These are phyloP conservation scores for Smittia sp. DNA, from an alignment of 2,888 invertebrate species.

Conservation along the genomic window DNA sequence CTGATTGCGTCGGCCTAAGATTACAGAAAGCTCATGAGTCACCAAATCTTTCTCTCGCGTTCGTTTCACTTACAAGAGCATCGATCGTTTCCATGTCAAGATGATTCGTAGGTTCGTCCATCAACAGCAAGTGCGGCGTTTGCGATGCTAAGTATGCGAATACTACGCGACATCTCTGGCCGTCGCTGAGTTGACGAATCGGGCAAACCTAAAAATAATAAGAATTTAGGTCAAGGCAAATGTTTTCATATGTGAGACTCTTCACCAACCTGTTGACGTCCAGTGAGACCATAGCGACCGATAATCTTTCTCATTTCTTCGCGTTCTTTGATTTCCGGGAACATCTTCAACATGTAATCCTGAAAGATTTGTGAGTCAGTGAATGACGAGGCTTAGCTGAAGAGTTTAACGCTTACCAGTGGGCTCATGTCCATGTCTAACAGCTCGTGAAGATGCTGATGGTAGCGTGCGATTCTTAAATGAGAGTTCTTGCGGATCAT, in stretches of 20 bases:
- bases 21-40: not conserved
- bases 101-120: constrained; percentile 75
- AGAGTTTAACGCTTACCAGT: too few species aligned
- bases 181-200: constrained; percentile 76
- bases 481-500: constrained; percentile 99
- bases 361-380: too few species aligned
- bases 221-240: not conserved
- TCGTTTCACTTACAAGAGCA: constrained; percentile 59
- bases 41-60: not conserved
- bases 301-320: constrained; percentile 99
- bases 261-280: constrained; percentile 78
- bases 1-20: constrained; percentile 85
- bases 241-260: constrained; percentile 50
- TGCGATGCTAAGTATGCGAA: constrained; percentile 99
- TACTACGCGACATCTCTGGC: constrained; percentile 96
- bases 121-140: constrained; percentile 84
- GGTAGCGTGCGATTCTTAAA: constrained; percentile 94
- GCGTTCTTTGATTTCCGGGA: constrained; percentile 94
- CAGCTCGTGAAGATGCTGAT: constrained; percentile 96
- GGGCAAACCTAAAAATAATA: constrained; percentile 58
- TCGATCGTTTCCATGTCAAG: constrained; percentile 98
- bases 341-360: constrained; percentile 97
- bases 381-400: too few species aligned
- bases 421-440: constrained; percentile 93
- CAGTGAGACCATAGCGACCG: constrained; percentile 95